Evolutionary conservation across 2,113 vertebrate species (phyloP), one percentile per base, ranked within the genome.

Genomic region (Rallus limicola): DNA sequence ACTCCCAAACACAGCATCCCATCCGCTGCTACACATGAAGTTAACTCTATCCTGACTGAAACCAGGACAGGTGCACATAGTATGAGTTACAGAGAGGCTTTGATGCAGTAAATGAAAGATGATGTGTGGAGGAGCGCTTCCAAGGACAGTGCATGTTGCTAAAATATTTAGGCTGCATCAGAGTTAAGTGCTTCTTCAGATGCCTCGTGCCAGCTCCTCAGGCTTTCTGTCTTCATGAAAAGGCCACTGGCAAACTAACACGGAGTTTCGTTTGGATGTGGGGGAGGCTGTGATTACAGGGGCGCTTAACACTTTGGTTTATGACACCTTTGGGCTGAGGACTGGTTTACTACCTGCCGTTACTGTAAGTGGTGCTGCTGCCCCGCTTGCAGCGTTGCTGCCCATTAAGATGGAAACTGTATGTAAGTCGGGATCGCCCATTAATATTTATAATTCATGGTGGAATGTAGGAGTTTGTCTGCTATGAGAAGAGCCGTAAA

Each of bases 381-480:
- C 96, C 92, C 93, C 90, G 92, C 81, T 91, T 92, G 91, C 96
- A 92, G 5, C 79, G 86, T 82, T 82, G 88, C 82, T 95, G 89
- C 44, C 96, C 85, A 91, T 98, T 96, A 97, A 95, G 90, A 96
- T 84, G 82, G 91, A 97, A 96, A 96, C 94, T 89, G 46, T 92
- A 97, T 97, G 96, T 96, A 98, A 98, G 97, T 97, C 82, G 87
- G 86, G 46, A 87, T 82, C 7, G 14, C 3, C 83, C 77, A 64
- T 96, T 95, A 96, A 95, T 96, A 97, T 97, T 96, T 97, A 93
- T 96, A 94, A 97, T 97, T 97, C 87, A 89, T 76, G 71, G 82
- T 52, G 94, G 88, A 84, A 93, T 88, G 92, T 88, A 91, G 92
- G 92, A 97, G 96, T 95, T 88, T 9, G 77, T 90, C 89, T 96